Evolutionary conservation across 2,797 vertebrate genomes (phyloP), one percentile per base, ranked within the genome.

Genomic region (Cynodonichthys magdalenae): DNA sequence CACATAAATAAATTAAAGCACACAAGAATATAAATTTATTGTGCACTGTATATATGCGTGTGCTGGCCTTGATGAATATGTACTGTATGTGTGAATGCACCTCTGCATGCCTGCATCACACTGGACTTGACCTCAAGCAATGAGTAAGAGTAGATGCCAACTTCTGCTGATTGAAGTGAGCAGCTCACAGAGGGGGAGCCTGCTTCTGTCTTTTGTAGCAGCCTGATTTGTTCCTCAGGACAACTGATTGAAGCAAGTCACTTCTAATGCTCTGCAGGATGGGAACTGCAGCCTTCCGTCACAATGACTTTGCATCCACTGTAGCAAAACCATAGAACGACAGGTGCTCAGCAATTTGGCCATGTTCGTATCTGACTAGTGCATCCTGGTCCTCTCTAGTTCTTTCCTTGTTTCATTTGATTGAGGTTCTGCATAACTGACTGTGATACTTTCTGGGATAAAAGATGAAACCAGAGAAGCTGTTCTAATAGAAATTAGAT

Each of bases 151-250:
- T 67, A 59, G 59, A 55, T 49, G 59, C 51, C 55, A 71, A 80
- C 20, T 66, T 61, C 55, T 63, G 75, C 72, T 87, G 85, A 84
- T 83, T 83, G 73, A 79, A 78, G 49, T 51, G 68, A 85, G 67
- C 59, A 53, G 79, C 73, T 84, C 80, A 59, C 81, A 74, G 72
- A 75, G 70, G 79, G 83, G 71, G 63, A 60, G 48, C 51, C 28
- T 74, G 58, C 53, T 61, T 75, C 66, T 77, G 68, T 74, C 74
- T 66, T 64, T 47, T 19, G 31, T 42, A 82, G 44, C 58, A 72
- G 31, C 57, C 34, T 65, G 76, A 80, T 79, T 75, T 75, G 62
- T 79, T 72, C 31, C 52, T 70, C 51, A 41, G 17, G 60, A 68
- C 6, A 42, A 54, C 74, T 84, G 83, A 86, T 80, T 80, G 82